A percentile compares a stretch with the other conserved stretches of the same genome.
phyloP scores from a whole-genome alignment of 2,113 vertebrate genomes.

The Galbula dea region DNA sequence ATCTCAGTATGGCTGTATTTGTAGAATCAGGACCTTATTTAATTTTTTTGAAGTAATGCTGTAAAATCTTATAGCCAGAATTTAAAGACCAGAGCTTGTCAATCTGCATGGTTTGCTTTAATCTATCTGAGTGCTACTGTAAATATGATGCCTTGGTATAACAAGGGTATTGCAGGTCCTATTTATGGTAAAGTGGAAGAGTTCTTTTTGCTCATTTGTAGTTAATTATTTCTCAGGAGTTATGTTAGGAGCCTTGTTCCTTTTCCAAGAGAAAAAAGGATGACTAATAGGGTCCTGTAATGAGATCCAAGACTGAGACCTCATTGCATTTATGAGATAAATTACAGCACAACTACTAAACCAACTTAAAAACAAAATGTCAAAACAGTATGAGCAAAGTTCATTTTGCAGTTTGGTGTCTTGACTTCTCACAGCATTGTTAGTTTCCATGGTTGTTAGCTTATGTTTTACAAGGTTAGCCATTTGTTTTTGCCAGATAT shows the following conservation, averaged over 20 bases:
- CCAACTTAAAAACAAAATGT: neutral
- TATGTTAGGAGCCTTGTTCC: neutral
- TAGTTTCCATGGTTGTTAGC: neutral
- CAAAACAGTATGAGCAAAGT: neutral
- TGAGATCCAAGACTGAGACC: neutral
- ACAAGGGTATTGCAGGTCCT: neutral
- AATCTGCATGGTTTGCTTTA: neutral
- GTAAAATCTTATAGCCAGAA: neutral
- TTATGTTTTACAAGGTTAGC: neutral
- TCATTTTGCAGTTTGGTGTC: neutral
- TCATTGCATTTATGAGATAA: neutral
- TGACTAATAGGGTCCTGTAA: neutral
- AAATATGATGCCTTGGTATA: neutral
- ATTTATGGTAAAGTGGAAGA: neutral
- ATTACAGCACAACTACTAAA: neutral
- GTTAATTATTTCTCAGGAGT: neutral
- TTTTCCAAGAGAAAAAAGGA: neutral
- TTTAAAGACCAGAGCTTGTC: neutral
- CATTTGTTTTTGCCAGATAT: neutral
- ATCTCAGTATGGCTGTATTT: neutral
- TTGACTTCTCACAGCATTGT: neutral
- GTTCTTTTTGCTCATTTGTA: neutral
- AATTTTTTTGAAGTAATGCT: neutral
- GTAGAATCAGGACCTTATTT: neutral
- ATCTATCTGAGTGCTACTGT: neutral